Base-by-base conservation (phyloP, 2,888 invertebrate genomes). In the Aphelenchoides bicaudatus region DNA sequence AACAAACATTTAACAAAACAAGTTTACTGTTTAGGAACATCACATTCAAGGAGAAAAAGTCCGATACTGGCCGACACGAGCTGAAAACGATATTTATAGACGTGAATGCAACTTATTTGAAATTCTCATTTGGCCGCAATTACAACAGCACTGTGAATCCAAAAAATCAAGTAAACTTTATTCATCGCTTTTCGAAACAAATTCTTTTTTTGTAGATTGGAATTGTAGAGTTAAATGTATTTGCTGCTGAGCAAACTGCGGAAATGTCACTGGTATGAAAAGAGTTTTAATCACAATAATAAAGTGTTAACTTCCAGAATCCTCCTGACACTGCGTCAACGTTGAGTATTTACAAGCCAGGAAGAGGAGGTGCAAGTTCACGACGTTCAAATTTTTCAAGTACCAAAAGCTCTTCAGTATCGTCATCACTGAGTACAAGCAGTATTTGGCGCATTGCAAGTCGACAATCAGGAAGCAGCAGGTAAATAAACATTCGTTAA, bases 81-180 rank as follows among this genome's bases (percentile, higher is more conserved):
- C 23, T 61, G 31, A 61, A 61, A 28, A 62, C 62, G 1, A 60
- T 61, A 3, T 61, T 49, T 39, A 50, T 61, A 28, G 62, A 61
- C n/a, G 48, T 60, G 2, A 51, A 62, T 16, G 62, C 49, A 6
- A 56, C 55, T n/a, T 61, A 56, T 27, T 21, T 61, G 3, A 30
- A 39, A 37, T 48, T 61, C 3, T 19, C 21, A 28, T 16, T 61
- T 28, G 39, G 52, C 10, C 38, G 47, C 37, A 62, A 61, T 31
- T 62, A 62, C 16, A 25, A 28, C 19, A 62, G 48, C 25, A 6
- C 8, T 13, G 27, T 38, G 21, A 61, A 61, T 31, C 56, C 62
- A 1, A 16, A 27, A 21, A 39, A 56, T 37, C 59, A 56, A 48
- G 58, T 58, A 6, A 39, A 23, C 6, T 8, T 3, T 3, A 13